These are phyloP conservation scores for Lepidotrigona ventralis DNA, from an alignment of 1,140 invertebrate genomes.

Conservation along the genomic window DNA sequence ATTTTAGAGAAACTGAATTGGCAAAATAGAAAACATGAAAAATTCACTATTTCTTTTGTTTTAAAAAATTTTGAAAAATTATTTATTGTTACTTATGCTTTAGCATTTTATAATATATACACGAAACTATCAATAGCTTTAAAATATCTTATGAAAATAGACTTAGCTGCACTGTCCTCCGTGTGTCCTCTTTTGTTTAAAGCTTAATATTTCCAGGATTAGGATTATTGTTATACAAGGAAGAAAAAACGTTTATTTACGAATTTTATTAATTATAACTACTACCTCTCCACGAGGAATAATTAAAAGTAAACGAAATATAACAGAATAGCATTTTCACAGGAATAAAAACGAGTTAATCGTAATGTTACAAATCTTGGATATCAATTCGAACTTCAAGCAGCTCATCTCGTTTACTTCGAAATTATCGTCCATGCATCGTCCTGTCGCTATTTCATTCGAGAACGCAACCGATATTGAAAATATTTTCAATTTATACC, in stretches of 20 bases:
- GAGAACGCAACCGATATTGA: background rate
- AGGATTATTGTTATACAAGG: background rate
- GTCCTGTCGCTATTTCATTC: background rate
- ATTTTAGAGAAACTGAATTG: no score
- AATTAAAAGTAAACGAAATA: background rate
- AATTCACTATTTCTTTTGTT: no score
- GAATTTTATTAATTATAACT: background rate
- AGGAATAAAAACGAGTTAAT: background rate
- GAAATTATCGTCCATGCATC: background rate
- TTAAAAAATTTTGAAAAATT: no score
- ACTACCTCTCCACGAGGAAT: background rate
- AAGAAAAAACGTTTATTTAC: background rate
- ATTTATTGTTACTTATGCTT: no score
- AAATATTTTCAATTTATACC: constrained; percentile 21
- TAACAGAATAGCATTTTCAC: background rate
- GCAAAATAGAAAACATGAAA: no score
- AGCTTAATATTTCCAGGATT: no score
- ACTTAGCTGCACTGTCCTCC: no score
- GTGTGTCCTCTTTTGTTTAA: no score
- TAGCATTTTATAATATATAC: no score
- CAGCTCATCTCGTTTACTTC: background rate
- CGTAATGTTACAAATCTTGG: background rate
- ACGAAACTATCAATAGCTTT: no score
- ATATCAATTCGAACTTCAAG: background rate
- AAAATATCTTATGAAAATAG: no score